Evolutionary conservation across 2,888 invertebrate species (phyloP).

Genomic region (Polydrusus pterygomalis): DNA sequence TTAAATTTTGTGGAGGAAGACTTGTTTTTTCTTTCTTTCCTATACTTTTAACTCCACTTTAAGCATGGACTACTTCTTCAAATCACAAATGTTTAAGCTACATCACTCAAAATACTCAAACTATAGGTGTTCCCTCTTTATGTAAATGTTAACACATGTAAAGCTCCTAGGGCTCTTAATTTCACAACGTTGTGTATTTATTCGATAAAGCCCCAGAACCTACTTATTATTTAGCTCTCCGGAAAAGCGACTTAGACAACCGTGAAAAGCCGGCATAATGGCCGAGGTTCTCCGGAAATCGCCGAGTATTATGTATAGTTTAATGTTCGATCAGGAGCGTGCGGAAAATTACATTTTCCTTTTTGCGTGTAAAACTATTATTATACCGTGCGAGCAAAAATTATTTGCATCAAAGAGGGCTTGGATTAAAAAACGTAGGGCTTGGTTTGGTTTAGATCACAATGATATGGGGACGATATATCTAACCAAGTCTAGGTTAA

Average conservation of each 20-base stretch:
- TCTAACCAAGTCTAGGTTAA: too few species aligned
- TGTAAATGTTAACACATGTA: conserved; percentile 43
- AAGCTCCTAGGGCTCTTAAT: conserved; percentile 31
- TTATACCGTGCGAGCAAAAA: too few species aligned
- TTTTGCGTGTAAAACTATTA: neutral
- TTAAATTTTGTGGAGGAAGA: too few species aligned
- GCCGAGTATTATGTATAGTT: conserved; percentile 17
- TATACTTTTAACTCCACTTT: too few species aligned
- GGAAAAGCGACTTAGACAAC: conserved; percentile 31
- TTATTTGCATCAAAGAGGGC: too few species aligned
- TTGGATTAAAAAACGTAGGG: too few species aligned
- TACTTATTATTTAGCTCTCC: conserved; percentile 23
- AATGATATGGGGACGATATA: too few species aligned
- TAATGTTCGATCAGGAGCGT: neutral
- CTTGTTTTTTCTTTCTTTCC: too few species aligned
- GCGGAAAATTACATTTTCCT: neutral
- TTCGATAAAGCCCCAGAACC: conserved; percentile 19
- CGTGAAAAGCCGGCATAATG: conserved; percentile 23
- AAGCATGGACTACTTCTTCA: too few species aligned
- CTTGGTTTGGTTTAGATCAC: too few species aligned
- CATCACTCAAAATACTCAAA: conserved; percentile 1
- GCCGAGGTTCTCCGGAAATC: conserved; percentile 23
- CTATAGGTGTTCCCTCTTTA: neutral
- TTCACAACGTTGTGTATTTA: conserved; percentile 16
- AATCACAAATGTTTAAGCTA: neutral